These are phyloP conservation scores for Cavia aperea DNA, from an alignment of 2,113 vertebrate genomes.

Conservation along the genomic window DNA sequence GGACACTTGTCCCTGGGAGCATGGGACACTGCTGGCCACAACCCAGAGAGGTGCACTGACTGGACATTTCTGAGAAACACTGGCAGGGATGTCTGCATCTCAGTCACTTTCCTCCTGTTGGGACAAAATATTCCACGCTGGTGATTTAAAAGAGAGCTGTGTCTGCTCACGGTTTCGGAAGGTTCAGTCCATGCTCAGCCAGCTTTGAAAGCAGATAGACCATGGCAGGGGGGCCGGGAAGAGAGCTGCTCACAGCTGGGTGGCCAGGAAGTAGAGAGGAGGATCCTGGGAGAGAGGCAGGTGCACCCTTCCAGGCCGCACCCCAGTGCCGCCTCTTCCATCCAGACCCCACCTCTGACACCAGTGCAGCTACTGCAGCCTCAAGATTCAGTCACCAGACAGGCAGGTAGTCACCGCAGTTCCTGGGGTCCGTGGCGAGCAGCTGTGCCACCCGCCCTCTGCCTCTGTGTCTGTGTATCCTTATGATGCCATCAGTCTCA, in stretches of 20 bases:
- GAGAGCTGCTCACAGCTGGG: not conserved
- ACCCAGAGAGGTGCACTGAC: not conserved
- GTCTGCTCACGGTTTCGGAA: not conserved
- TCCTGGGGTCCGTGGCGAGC: not conserved
- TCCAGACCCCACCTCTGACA: not conserved
- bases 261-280: not conserved
- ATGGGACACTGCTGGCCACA: not conserved
- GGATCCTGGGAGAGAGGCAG: not conserved
- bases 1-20: not conserved
- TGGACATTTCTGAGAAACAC: not conserved
- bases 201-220: not conserved
- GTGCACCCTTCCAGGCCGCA: not conserved
- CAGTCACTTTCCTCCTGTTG: not conserved
- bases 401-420: not conserved
- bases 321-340: not conserved
- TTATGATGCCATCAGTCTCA: not conserved
- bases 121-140: not conserved
- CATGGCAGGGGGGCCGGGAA: not conserved
- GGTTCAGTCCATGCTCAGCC: not conserved
- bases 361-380: not conserved
- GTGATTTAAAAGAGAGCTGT: not conserved
- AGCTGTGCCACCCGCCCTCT: accelerated
- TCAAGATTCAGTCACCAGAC: not conserved
- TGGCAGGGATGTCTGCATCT: not conserved
- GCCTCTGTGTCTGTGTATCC: not conserved